Conservation (phyloP, 2,888 invertebrate species). For the Agriopis aurantiaria region DNA sequence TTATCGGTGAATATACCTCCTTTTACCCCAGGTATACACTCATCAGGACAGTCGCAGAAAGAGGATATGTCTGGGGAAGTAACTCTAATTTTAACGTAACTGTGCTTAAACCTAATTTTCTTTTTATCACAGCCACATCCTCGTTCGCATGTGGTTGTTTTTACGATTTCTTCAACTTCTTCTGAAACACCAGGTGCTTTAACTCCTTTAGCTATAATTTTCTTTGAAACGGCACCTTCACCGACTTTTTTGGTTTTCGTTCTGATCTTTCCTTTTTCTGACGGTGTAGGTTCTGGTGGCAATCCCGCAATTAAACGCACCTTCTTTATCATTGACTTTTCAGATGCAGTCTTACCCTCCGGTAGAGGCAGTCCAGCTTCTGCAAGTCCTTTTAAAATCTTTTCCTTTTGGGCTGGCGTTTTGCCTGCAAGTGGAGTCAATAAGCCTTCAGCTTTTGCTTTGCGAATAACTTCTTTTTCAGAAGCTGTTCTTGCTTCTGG, state of each 20-base stretch:
- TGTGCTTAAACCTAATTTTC: constrained; percentile 74
- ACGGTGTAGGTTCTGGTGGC: constrained; percentile 53
- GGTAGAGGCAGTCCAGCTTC: constrained; percentile 62
- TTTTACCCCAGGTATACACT: constrained; percentile 68
- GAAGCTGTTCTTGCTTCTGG: constrained; percentile 55
- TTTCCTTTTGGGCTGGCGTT: constrained; percentile 55
- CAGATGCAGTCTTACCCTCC: constrained; percentile 60
- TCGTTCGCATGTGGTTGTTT: constrained; percentile 69
- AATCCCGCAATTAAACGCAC: constrained; percentile 50
- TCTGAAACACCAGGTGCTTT: constrained; percentile 52
- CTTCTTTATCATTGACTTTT: constrained; percentile 58
- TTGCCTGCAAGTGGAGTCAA: constrained; percentile 61
- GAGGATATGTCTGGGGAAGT: constrained; percentile 74
- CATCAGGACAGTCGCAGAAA: constrained; percentile 67
- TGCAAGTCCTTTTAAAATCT: constrained; percentile 58
- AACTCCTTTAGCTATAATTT: constrained; percentile 42
- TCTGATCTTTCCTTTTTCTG: constrained; percentile 59
- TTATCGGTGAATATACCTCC: constrained; percentile 67
- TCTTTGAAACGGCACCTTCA: constrained; percentile 44
- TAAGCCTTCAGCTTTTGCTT: constrained; percentile 59
- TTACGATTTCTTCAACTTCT: constrained; percentile 63
- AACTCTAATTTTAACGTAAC: constrained; percentile 72
- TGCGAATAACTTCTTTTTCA: constrained; percentile 53
- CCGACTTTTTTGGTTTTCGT: constrained; percentile 57
- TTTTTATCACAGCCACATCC: constrained; percentile 74